Evolutionary conservation across 2,888 invertebrate genomes (phyloP).

Genomic region (Phalera bucephala): DNA sequence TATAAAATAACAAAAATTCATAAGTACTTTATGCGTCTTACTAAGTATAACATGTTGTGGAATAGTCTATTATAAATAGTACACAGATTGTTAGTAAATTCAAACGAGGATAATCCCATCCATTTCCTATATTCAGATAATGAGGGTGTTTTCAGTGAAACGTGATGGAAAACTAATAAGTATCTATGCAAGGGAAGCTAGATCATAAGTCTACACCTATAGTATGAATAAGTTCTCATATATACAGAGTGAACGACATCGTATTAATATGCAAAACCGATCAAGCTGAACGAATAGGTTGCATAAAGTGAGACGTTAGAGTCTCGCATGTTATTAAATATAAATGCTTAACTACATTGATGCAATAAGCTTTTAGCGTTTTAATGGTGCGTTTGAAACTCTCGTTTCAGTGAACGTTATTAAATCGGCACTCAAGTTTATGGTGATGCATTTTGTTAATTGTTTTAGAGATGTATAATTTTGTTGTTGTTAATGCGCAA

Average conservation of each 20-base stretch:
- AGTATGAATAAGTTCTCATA: too few species aligned
- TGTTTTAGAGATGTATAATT: not conserved
- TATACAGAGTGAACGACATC: slow-evolving; percentile 17
- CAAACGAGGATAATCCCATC: slow-evolving; percentile 2
- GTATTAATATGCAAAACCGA: slow-evolving; percentile 64
- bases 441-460: not conserved
- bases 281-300: slow-evolving; percentile 51
- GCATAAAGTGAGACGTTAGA: slow-evolving; percentile 41
- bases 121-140: slow-evolving; percentile 4
- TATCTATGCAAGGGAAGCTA: too few species aligned
- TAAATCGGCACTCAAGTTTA: slow-evolving; percentile 10
- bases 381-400: slow-evolving; percentile 17
- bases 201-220: too few species aligned
- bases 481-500: too few species aligned
- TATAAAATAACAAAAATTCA: too few species aligned
- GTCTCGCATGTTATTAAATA: slow-evolving; percentile 31
- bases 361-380: slow-evolving; percentile 21
- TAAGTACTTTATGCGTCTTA: too few species aligned
- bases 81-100: slow-evolving; percentile 1
- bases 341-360: slow-evolving; percentile 11
- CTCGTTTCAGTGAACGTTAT: slow-evolving; percentile 19
- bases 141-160: slow-evolving; percentile 5
- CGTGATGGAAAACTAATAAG: too few species aligned
- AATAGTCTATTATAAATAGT: too few species aligned
- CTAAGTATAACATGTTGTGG: too few species aligned